These are phyloP conservation scores for Lissocephala sabroskyi DNA, from an alignment of 2,888 invertebrate species.

Conservation along the genomic window DNA sequence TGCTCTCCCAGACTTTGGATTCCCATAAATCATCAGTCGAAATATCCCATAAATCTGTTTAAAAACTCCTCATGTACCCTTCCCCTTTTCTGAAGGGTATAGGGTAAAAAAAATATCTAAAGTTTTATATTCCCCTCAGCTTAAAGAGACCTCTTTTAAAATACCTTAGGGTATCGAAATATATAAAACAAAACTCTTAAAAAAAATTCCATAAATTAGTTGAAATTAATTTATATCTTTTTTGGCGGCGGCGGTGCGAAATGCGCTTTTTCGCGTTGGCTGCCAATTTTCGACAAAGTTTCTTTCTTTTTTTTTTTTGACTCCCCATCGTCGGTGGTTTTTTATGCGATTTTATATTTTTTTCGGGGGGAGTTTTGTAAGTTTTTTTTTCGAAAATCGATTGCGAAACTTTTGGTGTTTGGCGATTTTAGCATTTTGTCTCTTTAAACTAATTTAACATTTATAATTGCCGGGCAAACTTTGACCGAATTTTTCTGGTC, in stretches of 20 bases:
- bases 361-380: conserved; percentile 41
- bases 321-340: conserved; percentile 18
- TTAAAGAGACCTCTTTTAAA: too few relatives aligned
- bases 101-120: too few relatives aligned
- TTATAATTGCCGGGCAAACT: conserved; percentile 32
- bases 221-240: conserved; percentile 53
- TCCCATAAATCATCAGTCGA: too few relatives aligned
- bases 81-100: too few relatives aligned
- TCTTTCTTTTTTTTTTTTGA: conserved; percentile 8
- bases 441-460: conserved; percentile 27
- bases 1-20: too few relatives aligned
- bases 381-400: conserved; percentile 46
- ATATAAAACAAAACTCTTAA: conserved; percentile 21
- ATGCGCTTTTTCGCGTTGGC: too few relatives aligned
- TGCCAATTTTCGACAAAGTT: too few relatives aligned
- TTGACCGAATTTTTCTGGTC: conserved; percentile 29
- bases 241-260: background rate
- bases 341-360: conserved; percentile 12
- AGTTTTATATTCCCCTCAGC: too few relatives aligned
- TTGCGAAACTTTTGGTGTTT: conserved; percentile 34
- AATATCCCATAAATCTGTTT: too few relatives aligned
- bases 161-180: too few relatives aligned
- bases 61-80: too few relatives aligned
- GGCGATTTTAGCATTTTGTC: conserved; percentile 8
- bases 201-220: conserved; percentile 48